A percentile compares a stretch with the other conserved stretches of the same genome.
Conservation (phyloP, 2,113 vertebrate genomes). For the Sphyrna mokarran region DNA sequence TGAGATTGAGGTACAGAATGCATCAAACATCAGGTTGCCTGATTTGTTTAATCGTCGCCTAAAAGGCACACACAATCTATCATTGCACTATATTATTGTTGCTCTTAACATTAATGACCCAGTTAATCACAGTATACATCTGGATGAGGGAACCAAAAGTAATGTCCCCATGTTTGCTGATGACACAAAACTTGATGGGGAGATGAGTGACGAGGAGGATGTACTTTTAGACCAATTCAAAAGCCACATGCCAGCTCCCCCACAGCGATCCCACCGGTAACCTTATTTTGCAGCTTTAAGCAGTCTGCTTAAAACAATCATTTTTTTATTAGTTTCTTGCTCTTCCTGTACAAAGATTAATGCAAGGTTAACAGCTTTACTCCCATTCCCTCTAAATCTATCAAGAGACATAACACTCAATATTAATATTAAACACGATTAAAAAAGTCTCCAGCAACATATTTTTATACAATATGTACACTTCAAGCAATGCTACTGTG, state of each 20-base stretch:
- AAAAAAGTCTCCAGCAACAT: background rate
- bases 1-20: too few species aligned
- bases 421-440: background rate
- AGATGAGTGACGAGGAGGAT: too few species aligned
- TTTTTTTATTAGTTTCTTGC: background rate
- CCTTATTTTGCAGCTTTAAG: background rate
- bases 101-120: too few species aligned
- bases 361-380: background rate
- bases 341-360: background rate
- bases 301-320: background rate
- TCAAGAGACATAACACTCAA: constrained; percentile 22
- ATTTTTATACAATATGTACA: background rate
- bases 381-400: background rate
- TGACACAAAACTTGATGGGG: too few species aligned
- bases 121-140: too few species aligned
- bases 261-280: background rate
- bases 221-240: background rate
- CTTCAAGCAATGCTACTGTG: background rate
- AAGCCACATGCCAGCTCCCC: background rate
- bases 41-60: too few species aligned
- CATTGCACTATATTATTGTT: too few species aligned
- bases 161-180: too few species aligned
- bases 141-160: too few species aligned
- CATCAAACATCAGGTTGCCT: too few species aligned
- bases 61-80: too few species aligned